Percentiles rank a stretch among this genome's conserved stretches.
phyloP scores from a whole-genome alignment of 1,140 invertebrate species.

The Hestina assimilis region DNA sequence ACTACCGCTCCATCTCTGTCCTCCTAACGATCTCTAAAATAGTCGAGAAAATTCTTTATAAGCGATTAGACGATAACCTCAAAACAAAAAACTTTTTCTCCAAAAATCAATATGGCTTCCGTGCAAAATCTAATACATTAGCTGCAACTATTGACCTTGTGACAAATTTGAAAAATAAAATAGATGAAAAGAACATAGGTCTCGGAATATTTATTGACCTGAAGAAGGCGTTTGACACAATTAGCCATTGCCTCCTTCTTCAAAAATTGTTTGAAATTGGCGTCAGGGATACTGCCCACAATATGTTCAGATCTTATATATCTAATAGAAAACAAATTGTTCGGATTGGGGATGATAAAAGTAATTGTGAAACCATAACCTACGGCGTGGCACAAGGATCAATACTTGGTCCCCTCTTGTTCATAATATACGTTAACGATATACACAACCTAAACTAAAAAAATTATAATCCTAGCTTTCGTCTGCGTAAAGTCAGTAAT shows the following conservation, averaged over 20 bases:
- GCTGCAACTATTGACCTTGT: background rate
- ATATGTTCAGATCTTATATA: conserved; percentile 8
- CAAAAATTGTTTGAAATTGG: conserved; percentile 6
- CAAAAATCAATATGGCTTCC: conserved; percentile 1
- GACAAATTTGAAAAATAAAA: conserved; percentile 18
- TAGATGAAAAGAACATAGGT: conserved; percentile 17
- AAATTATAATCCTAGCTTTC: too few relatives aligned
- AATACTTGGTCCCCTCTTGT: conserved; percentile 10
- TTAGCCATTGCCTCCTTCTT: background rate
- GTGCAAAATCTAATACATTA: background rate
- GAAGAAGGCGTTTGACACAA: conserved; percentile 16
- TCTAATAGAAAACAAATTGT: conserved; percentile 10
- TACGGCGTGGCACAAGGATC: conserved; percentile 19
- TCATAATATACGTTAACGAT: conserved; percentile 14
- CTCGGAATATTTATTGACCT: conserved; percentile 16
- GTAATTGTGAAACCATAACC: background rate
- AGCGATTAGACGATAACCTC: background rate
- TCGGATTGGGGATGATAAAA: conserved; percentile 1
- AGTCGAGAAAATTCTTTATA: background rate
- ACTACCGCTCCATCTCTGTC: conserved; percentile 1
- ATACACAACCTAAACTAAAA: background rate
- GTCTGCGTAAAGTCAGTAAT: too few relatives aligned
- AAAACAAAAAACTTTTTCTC: background rate
- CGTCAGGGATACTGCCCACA: background rate
- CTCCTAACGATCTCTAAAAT: background rate